Percentiles rank a stretch among this genome's conserved stretches.
Conservation (phyloP, 2,888 invertebrate species). For the Apoda limacodes region DNA sequence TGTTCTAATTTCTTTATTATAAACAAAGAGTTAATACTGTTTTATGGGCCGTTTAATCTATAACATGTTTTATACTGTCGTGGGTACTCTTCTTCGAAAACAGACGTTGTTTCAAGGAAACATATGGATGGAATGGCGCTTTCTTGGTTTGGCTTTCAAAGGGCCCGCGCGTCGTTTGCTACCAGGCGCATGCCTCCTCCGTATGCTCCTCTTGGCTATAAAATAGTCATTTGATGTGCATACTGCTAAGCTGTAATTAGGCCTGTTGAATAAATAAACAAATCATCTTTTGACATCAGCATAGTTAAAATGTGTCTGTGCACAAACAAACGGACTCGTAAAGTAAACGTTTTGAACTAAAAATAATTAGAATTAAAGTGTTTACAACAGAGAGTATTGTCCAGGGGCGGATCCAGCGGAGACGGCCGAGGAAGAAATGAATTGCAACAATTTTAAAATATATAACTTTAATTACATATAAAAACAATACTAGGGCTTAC, state of each 20-base stretch:
- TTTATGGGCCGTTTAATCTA: conserved; percentile 51
- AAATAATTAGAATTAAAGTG: no score
- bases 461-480: no score
- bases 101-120: conserved; percentile 67
- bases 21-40: conserved; percentile 57
- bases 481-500: no score
- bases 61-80: conserved; percentile 55
- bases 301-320: conserved; percentile 30
- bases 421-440: no score
- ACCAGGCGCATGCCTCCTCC: conserved; percentile 24
- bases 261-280: conserved; percentile 51
- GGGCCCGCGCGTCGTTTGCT: conserved; percentile 60
- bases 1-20: conserved; percentile 39
- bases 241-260: conserved; percentile 49
- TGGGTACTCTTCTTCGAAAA: conserved; percentile 63
- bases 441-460: no score
- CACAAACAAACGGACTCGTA: no score
- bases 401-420: no score
- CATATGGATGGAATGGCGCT: conserved; percentile 64
- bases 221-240: conserved; percentile 59
- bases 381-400: no score
- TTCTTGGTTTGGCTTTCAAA: conserved; percentile 53
- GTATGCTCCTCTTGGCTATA: conserved; percentile 29
- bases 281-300: conserved; percentile 42
- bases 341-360: no score